Evolutionary conservation across 2,113 vertebrate genomes (phyloP), one percentile per base, ranked within the genome.

Genomic region (Epinephelus cyanopodus): DNA sequence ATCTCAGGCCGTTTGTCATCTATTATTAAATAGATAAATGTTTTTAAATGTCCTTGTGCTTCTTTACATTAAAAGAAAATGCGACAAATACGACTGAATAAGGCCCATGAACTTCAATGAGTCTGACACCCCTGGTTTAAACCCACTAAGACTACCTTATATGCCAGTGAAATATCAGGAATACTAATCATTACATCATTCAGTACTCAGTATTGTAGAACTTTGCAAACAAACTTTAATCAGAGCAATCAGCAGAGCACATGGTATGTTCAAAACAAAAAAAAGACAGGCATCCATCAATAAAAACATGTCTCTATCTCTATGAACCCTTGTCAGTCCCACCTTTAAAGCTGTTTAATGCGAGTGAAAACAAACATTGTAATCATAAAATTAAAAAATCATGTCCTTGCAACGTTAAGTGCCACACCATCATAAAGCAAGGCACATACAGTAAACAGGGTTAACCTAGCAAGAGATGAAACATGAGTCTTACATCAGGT

Each of bases 271-370:
- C 5, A 66, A 72, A 87, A 86, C 42, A 33, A 60, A 63, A 45
- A 50, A 50, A 17, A 77, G 61, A 45, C 48, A 19, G 39, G 52
- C 67, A 75, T 71, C 54, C 79, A 71, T 64, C 42, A 52, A 14
- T 54, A 18, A 74, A 76, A 82, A 66, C 79, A 68, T 27, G 45
- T 48, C 57, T 62, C 47, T 17, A 61, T 65, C 60, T 77, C 57
- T 53, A 47, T 68, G 25, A 84, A 74, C 68, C 33, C 56, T 42
- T 27, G 17, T 78, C 65, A 74, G 4, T 73, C 54, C 61, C 57
- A 73, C 60, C 23, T 67, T 82, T 81, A 90, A 87, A 90, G 82
- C 89, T 61, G 25, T 79, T 88, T 84, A 85, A 86, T 87, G 81
- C 72, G 56, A 82, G 29, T 67, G 72, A 83, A 81, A 89, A 53